phyloP scores from a whole-genome alignment of 2,888 invertebrate species.

The Rhingia rostrata region DNA sequence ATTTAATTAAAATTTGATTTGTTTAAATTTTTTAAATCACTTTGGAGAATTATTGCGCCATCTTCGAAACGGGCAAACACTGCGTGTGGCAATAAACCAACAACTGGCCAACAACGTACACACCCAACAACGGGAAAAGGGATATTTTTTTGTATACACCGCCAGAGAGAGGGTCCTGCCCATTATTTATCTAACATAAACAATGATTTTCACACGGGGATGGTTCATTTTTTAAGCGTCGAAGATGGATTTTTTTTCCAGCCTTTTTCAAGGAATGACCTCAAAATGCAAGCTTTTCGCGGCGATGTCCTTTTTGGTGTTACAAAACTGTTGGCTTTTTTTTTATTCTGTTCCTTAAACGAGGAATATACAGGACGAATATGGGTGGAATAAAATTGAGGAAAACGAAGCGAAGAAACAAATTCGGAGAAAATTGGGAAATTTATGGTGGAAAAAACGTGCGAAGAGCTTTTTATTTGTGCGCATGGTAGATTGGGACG shows the following conservation, averaged over 20 bases:
- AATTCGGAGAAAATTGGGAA: slow-evolving; percentile 57
- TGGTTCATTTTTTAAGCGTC: neutral
- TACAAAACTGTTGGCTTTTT: neutral
- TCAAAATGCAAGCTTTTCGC: slow-evolving; percentile 61
- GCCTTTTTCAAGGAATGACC: slow-evolving; percentile 47
- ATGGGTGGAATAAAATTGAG: neutral
- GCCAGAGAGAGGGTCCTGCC: slow-evolving; percentile 1
- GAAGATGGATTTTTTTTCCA: slow-evolving; percentile 31
- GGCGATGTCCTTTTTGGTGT: slow-evolving; percentile 50
- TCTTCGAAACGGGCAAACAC: slow-evolving; percentile 55
- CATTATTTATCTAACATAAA: slow-evolving; percentile 68
- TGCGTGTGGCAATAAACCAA: slow-evolving; percentile 59
- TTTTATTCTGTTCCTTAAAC: neutral
- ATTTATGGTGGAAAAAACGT: slow-evolving; percentile 16
- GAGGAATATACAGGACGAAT: slow-evolving; percentile 9
- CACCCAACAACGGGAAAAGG: slow-evolving; percentile 67
- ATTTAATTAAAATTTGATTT: slow-evolving; percentile 9
- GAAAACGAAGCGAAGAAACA: slow-evolving; percentile 26
- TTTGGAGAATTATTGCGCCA: slow-evolving; percentile 42
- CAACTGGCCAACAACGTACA: slow-evolving; percentile 61
- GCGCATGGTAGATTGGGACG: slow-evolving; percentile 50
- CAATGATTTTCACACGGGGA: slow-evolving; percentile 38
- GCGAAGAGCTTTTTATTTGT: slow-evolving; percentile 34
- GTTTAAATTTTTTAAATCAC: neutral
- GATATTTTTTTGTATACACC: slow-evolving; percentile 30